Percentiles rank a stretch among this genome's conserved stretches.
Conservation (phyloP, 2,797 vertebrate genomes). For the Pipistrellus kuhlii region DNA sequence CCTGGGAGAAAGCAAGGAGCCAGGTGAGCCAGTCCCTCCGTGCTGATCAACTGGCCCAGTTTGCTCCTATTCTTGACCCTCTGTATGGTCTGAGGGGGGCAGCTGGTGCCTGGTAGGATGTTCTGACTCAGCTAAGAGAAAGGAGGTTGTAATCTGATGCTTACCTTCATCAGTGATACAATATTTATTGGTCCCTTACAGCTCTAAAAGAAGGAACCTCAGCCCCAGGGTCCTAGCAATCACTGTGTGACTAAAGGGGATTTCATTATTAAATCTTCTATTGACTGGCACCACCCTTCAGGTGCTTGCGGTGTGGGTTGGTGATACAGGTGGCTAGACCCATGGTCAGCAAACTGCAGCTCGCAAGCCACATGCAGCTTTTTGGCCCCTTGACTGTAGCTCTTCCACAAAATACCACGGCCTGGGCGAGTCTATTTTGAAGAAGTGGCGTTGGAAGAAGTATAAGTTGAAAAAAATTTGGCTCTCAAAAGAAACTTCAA, state of each 20-base stretch:
- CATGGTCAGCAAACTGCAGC: too few relatives aligned
- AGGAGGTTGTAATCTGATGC: background rate
- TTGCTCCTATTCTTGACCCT: background rate
- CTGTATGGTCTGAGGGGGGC: background rate
- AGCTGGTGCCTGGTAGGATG: background rate
- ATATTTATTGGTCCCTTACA: background rate
- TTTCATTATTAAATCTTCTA: background rate
- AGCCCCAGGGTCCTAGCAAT: background rate
- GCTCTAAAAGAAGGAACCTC: background rate
- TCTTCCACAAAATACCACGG: too few relatives aligned
- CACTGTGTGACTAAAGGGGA: background rate
- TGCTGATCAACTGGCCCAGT: accelerated
- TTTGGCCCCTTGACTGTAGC: too few relatives aligned
- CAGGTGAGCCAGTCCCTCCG: background rate
- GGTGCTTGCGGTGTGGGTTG: background rate
- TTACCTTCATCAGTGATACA: background rate
- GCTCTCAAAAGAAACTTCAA: too few relatives aligned
- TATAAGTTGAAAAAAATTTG: too few relatives aligned
- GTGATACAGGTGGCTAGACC: background rate
- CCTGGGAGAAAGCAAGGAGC: background rate
- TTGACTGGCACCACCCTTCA: background rate
- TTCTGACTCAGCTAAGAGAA: background rate
- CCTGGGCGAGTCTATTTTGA: too few relatives aligned
- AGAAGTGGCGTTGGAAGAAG: too few relatives aligned
- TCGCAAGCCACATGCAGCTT: too few relatives aligned